phyloP scores from a whole-genome alignment of 2,113 vertebrate species.

The Pedetes capensis region DNA sequence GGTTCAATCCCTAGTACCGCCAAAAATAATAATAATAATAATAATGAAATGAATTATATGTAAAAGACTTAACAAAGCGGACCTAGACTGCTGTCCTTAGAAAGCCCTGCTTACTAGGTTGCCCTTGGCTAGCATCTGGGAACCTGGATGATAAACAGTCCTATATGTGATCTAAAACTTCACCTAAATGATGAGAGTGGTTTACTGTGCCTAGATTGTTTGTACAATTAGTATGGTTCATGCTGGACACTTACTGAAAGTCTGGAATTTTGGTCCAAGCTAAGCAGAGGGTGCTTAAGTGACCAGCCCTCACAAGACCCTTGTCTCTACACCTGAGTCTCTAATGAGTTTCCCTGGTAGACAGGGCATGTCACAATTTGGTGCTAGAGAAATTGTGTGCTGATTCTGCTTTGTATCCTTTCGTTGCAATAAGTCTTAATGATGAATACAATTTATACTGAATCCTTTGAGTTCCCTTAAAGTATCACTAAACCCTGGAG shows the following conservation, averaged over 20 bases:
- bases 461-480: background rate
- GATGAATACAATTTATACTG: background rate
- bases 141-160: background rate
- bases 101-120: background rate
- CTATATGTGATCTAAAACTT: background rate
- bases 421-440: background rate
- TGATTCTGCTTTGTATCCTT: background rate
- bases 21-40: no score
- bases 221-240: background rate
- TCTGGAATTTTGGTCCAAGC: background rate
- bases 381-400: background rate
- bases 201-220: background rate
- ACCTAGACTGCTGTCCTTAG: background rate
- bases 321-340: background rate
- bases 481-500: background rate
- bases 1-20: no score
- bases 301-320: background rate
- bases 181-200: background rate
- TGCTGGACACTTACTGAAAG: background rate
- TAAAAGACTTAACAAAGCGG: background rate
- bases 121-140: background rate
- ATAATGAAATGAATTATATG: background rate
- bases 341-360: background rate
- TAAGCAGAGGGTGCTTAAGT: background rate
- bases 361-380: background rate